A percentile compares a stretch with the other conserved stretches of the same genome.
Evolutionary conservation across 2,113 vertebrate species (phyloP).

Genomic region (Lathamus discolor): DNA sequence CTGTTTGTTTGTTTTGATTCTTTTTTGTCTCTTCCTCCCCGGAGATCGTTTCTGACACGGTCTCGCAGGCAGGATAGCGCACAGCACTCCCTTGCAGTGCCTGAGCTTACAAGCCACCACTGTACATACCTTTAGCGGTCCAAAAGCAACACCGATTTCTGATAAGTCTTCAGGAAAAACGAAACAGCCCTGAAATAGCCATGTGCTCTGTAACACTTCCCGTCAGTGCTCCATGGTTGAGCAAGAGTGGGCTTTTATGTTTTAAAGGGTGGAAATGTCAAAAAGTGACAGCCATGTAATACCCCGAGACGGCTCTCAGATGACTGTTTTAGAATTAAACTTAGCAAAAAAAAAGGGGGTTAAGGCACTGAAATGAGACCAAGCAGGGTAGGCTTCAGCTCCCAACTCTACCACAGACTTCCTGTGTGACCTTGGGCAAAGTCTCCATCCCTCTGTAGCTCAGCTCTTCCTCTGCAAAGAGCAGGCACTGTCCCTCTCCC

Average conservation of each 20-base stretch:
- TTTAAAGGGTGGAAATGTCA: background rate
- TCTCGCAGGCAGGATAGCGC: background rate
- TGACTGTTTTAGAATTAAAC: background rate
- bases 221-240: background rate
- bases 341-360: background rate
- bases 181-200: background rate
- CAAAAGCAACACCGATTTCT: background rate
- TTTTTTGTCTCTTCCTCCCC: background rate
- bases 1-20: background rate
- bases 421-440: slow-evolving; percentile 64
- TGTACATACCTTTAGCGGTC: background rate
- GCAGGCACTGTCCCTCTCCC: background rate
- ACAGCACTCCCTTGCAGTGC: background rate
- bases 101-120: background rate
- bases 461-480: background rate
- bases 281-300: background rate
- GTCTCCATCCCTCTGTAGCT: background rate
- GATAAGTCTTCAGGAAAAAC: background rate
- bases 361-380: background rate
- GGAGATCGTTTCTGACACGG: background rate
- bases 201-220: background rate
- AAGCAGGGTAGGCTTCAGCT: background rate
- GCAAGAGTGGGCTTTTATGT: background rate
- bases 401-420: background rate
- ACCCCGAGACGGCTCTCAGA: background rate